phyloP scores from a whole-genome alignment of 2,888 invertebrate genomes.

The Phalera bucephala region DNA sequence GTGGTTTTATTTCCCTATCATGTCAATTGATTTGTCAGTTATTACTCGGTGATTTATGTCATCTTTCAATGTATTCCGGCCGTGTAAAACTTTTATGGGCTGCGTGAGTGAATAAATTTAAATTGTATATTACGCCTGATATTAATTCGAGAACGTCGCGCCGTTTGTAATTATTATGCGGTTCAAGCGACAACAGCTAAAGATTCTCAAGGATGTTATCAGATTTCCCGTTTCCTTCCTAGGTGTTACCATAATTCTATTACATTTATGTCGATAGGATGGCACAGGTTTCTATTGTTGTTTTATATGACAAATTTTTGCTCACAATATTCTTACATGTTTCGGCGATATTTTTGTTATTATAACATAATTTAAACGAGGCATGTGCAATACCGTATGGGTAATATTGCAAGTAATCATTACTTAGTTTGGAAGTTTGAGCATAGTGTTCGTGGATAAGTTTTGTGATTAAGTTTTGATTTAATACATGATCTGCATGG shows the following conservation, averaged over 20 bases:
- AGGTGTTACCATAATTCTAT: background rate
- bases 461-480: too few relatives aligned
- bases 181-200: conserved; percentile 8
- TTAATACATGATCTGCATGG: too few relatives aligned
- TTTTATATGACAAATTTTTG: background rate
- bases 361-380: too few relatives aligned
- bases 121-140: conserved; percentile 6
- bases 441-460: too few relatives aligned
- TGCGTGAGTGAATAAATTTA: conserved; percentile 7
- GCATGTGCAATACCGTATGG: too few relatives aligned
- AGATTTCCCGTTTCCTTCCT: conserved; percentile 15
- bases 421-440: too few relatives aligned
- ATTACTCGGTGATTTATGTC: too few relatives aligned
- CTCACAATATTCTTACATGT: too few relatives aligned
- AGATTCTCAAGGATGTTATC: conserved; percentile 18
- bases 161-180: conserved; percentile 12
- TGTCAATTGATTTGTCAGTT: too few relatives aligned
- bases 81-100: conserved; percentile 3
- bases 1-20: too few relatives aligned
- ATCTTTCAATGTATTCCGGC: conserved; percentile 1
- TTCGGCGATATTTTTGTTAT: too few relatives aligned
- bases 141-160: conserved; percentile 10
- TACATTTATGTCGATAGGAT: background rate
- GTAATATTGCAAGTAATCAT: too few relatives aligned
- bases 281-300: background rate